phyloP scores from a whole-genome alignment of 23 tunicate genomes.

The Ascidia mentula region DNA sequence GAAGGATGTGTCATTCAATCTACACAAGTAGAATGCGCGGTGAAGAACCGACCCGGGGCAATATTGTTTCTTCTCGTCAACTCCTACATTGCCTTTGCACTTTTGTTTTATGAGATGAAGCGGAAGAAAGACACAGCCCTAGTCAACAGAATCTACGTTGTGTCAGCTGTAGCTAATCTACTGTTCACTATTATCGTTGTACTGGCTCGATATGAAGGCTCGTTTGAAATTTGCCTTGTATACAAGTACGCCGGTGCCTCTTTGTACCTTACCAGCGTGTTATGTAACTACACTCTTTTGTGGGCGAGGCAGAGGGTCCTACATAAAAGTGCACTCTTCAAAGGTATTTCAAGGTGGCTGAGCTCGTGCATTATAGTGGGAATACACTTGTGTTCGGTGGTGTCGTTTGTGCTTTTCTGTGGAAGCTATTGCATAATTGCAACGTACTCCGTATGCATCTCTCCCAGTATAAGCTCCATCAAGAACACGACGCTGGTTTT shows the following conservation, averaged over 20 bases:
- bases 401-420: background rate
- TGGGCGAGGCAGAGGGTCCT: background rate
- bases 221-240: background rate
- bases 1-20: too few species aligned
- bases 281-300: background rate
- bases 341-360: background rate
- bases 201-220: background rate
- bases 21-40: too few species aligned
- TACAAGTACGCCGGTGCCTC: background rate
- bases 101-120: too few species aligned
- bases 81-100: too few species aligned
- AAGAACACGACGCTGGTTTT: background rate
- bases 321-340: background rate
- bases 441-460: background rate
- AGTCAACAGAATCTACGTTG: background rate
- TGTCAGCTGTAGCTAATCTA: background rate
- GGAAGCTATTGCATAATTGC: background rate
- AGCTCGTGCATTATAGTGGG: background rate
- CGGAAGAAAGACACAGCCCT: background rate
- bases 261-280: background rate
- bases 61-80: too few species aligned
- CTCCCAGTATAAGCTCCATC: too few species aligned
- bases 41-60: too few species aligned
- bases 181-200: background rate
- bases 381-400: background rate